These are phyloP conservation scores for Paradisaea rubra DNA, from an alignment of 2,113 vertebrate species.

Conservation along the genomic window DNA sequence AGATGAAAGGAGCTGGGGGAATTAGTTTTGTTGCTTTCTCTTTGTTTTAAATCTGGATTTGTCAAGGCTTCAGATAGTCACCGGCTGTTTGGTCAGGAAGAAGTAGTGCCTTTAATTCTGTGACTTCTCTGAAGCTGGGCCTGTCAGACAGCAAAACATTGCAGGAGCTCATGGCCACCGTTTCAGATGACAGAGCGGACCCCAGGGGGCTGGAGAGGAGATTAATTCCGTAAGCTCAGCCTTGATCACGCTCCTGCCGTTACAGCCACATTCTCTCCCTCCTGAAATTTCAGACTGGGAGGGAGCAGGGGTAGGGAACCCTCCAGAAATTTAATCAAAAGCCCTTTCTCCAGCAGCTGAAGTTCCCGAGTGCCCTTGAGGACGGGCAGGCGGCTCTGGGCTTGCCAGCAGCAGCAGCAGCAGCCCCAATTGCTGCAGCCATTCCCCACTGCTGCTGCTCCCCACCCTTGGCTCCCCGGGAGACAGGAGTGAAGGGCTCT, in stretches of 20 bases:
- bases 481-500: background rate
- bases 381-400: background rate
- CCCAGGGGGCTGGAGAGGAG: background rate
- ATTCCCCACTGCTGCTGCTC: background rate
- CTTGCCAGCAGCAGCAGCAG: background rate
- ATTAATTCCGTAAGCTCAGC: background rate
- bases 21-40: background rate
- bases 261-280: background rate
- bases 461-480: background rate
- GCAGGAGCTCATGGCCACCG: background rate
- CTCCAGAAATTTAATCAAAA: slow-evolving; percentile 37
- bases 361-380: background rate
- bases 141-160: background rate
- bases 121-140: background rate
- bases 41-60: slow-evolving; percentile 20
- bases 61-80: background rate
- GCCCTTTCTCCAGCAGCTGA: slow-evolving; percentile 26
- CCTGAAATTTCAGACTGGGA: background rate
- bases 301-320: background rate
- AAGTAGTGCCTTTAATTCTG: background rate
- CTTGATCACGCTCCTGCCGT: background rate
- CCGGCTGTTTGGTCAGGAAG: background rate
- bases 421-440: background rate
- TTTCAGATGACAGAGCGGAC: background rate
- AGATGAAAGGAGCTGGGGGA: background rate